Percentiles rank a stretch among this genome's conserved stretches.
Conservation (phyloP, 1,140 invertebrate genomes). For the Eriosoma lanigerum region DNA sequence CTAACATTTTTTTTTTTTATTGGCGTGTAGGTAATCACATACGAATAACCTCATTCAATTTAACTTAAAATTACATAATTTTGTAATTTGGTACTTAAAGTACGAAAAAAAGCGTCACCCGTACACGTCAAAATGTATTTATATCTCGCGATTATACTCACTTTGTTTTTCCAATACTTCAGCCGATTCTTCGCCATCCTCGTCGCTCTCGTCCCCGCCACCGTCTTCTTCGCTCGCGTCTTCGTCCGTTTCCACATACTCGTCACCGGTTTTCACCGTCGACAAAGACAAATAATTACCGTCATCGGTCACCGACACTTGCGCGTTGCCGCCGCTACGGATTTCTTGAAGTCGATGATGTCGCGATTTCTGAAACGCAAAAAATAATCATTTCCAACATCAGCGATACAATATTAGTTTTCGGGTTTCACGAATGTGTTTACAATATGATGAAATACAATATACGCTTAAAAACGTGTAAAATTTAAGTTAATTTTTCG, state of each 20-base stretch:
- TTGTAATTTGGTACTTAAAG: no score
- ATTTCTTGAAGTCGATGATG: slow-evolving; percentile 33
- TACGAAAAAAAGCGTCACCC: no score
- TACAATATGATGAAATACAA: no score
- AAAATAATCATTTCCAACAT: not conserved
- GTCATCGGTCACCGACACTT: not conserved
- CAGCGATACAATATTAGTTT: no score
- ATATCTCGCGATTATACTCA: not conserved
- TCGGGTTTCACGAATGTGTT: no score
- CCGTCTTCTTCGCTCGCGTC: slow-evolving; percentile 5
- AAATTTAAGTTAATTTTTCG: no score
- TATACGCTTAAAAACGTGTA: no score
- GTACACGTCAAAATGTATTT: not conserved
- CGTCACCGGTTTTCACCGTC: slow-evolving; percentile 10
- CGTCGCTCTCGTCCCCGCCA: slow-evolving; percentile 16
- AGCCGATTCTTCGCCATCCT: slow-evolving; percentile 21
- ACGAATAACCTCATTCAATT: no score
- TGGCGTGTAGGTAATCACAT: no score
- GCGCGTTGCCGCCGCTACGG: not conserved
- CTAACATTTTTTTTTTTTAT: no score
- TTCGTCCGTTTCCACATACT: not conserved
- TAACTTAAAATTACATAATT: no score
- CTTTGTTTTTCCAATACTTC: slow-evolving; percentile 41
- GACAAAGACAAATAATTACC: not conserved
- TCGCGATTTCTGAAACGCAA: slow-evolving; percentile 22